A percentile compares a stretch with the other conserved stretches of the same genome.
Evolutionary conservation across 2,113 vertebrate species (phyloP).

Genomic region (Abramis brama): DNA sequence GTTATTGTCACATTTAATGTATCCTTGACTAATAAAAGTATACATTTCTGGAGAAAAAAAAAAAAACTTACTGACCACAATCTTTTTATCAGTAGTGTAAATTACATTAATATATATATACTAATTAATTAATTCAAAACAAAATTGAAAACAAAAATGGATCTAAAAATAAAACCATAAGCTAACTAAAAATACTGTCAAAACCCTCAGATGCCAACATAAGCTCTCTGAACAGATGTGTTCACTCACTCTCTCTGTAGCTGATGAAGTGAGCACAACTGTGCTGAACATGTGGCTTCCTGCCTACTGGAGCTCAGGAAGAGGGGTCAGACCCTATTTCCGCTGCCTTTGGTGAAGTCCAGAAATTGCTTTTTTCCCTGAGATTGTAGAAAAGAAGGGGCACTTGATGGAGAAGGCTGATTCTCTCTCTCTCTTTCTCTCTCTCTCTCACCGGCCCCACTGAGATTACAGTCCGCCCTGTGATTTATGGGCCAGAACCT

Average conservation of each 20-base stretch:
- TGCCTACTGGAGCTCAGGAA: constrained; percentile 27
- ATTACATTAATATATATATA: background rate
- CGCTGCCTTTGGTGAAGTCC: constrained; percentile 24
- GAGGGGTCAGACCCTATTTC: constrained; percentile 32
- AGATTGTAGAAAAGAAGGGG: constrained; percentile 33
- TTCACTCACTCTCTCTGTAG: background rate
- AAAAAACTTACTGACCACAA: background rate
- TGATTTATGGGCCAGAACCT: constrained; percentile 43
- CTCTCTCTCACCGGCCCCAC: background rate
- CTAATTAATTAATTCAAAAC: background rate
- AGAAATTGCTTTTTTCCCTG: constrained; percentile 54
- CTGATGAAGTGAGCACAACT: constrained; percentile 49
- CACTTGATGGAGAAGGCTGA: constrained; percentile 22
- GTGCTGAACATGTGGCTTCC: constrained; percentile 34
- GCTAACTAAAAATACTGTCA: background rate
- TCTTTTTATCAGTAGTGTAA: background rate
- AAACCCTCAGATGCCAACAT: background rate
- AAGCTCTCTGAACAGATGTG: constrained; percentile 21
- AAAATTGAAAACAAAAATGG: background rate
- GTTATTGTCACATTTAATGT: background rate
- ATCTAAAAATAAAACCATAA: background rate
- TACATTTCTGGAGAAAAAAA: background rate
- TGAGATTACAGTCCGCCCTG: constrained; percentile 27
- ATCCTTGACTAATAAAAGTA: background rate
- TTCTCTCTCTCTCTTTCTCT: background rate